Evolutionary conservation across 2,888 invertebrate species (phyloP).

Genomic region (Eretmocerus hayati): DNA sequence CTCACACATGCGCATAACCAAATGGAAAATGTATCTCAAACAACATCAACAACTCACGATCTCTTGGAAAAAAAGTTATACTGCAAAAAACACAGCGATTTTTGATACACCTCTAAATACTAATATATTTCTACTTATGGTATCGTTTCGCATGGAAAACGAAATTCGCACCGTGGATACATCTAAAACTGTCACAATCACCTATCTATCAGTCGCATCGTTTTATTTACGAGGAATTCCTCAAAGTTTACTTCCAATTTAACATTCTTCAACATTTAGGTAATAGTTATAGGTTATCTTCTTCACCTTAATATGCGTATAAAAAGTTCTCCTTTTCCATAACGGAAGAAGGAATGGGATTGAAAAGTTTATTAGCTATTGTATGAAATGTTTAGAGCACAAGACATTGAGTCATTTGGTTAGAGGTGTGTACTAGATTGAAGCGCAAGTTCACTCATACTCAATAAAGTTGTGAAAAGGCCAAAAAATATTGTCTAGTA

Average conservation of each 20-base stretch:
- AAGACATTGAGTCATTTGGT: constrained; percentile 12
- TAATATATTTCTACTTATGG: too few species aligned
- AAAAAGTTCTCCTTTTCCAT: constrained; percentile 17
- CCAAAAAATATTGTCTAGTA: not conserved
- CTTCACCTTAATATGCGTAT: constrained; percentile 19
- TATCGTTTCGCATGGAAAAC: too few species aligned
- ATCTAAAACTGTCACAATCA: constrained; percentile 24
- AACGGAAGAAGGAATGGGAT: constrained; percentile 17
- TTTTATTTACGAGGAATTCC: constrained; percentile 1
- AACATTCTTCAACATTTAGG: constrained; percentile 18
- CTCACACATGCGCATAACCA: too few species aligned
- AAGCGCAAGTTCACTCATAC: constrained; percentile 26
- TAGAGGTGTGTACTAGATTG: constrained; percentile 42
- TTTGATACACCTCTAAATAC: too few species aligned
- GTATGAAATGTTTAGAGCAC: constrained; percentile 16
- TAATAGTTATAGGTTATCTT: constrained; percentile 18
- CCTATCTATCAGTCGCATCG: constrained; percentile 14
- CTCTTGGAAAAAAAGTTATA: too few species aligned
- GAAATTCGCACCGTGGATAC: constrained; percentile 14
- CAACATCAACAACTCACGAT: too few species aligned
- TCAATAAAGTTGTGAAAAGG: not conserved
- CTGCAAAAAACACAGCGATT: too few species aligned
- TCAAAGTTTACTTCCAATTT: constrained; percentile 11
- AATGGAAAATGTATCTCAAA: too few species aligned
- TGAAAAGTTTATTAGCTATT: constrained; percentile 19